These are phyloP conservation scores for Ophiodon elongatus DNA, from an alignment of 2,113 vertebrate genomes.

Conservation along the genomic window DNA sequence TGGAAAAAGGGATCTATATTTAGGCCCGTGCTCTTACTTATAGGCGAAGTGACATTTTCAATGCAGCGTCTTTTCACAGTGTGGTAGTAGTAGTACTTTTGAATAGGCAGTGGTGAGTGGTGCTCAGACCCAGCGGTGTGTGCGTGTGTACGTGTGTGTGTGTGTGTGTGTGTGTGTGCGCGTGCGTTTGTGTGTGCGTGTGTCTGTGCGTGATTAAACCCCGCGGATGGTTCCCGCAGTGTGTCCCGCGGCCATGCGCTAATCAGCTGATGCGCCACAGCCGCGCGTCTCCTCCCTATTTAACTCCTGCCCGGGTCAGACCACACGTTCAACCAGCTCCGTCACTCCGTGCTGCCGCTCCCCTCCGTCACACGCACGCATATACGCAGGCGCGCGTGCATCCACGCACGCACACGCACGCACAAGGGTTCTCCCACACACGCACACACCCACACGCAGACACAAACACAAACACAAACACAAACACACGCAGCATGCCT, in stretches of 20 bases:
- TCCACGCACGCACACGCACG: neutral
- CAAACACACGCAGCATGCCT: constrained; percentile 77
- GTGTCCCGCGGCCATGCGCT: constrained; percentile 40
- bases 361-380: neutral
- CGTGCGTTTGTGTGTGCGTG: neutral
- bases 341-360: neutral
- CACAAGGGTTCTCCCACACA: neutral
- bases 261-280: constrained; percentile 75
- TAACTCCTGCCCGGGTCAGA: constrained; percentile 37
- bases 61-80: no score
- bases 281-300: constrained; percentile 62
- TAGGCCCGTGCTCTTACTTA: neutral
- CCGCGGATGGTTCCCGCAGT: neutral
- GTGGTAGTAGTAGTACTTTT: no score
- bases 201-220: neutral
- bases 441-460: no score
- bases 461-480: no score
- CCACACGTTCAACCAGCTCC: rapidly evolving
- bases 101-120: no score
- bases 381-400: neutral
- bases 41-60: neutral
- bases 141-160: no score
- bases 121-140: no score
- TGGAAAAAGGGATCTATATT: neutral
- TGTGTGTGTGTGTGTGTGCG: no score